Evolutionary conservation across 2,888 invertebrate genomes (phyloP).

Genomic region (Caenorhabditis doughertyi): DNA sequence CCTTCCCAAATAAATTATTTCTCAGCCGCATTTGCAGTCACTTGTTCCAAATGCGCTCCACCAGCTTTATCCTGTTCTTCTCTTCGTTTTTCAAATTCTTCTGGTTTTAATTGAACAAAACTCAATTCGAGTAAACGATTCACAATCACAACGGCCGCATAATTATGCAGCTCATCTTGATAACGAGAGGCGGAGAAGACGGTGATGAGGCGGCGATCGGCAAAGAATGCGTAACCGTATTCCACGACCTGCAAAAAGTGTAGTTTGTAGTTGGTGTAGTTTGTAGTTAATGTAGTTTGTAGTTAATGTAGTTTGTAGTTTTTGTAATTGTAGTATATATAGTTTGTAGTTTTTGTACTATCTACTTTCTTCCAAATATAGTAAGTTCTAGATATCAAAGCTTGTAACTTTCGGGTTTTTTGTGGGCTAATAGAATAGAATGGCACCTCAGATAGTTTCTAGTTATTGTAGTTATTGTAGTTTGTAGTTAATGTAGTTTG

Average conservation of each 20-base stretch:
- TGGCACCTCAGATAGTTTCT: too few relatives aligned
- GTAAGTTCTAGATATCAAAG: too few relatives aligned
- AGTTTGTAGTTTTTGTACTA: too few relatives aligned
- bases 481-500: background rate
- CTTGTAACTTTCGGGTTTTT: too few relatives aligned
- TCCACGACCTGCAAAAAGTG: slow-evolving; percentile 63
- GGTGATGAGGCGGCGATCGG: slow-evolving; percentile 70
- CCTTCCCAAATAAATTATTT: background rate
- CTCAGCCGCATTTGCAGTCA: slow-evolving; percentile 11
- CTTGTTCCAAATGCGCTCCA: slow-evolving; percentile 12
- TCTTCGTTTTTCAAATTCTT: slow-evolving; percentile 67
- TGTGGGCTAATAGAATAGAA: too few relatives aligned
- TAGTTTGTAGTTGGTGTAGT: background rate
- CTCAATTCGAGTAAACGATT: slow-evolving; percentile 64
- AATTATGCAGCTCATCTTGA: slow-evolving; percentile 74
- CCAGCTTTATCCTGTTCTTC: slow-evolving; percentile 46
- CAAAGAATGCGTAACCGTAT: slow-evolving; percentile 68
- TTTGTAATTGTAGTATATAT: background rate
- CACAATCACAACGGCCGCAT: slow-evolving; percentile 72
- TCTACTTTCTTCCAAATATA: too few relatives aligned
- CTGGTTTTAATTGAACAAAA: slow-evolving; percentile 75
- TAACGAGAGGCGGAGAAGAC: slow-evolving; percentile 77
- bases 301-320: background rate
- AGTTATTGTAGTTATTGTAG: background rate
- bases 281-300: background rate